Evolutionary conservation across 2,888 invertebrate species (phyloP), one percentile per base, ranked within the genome.

Genomic region (Metallyticus violacea): DNA sequence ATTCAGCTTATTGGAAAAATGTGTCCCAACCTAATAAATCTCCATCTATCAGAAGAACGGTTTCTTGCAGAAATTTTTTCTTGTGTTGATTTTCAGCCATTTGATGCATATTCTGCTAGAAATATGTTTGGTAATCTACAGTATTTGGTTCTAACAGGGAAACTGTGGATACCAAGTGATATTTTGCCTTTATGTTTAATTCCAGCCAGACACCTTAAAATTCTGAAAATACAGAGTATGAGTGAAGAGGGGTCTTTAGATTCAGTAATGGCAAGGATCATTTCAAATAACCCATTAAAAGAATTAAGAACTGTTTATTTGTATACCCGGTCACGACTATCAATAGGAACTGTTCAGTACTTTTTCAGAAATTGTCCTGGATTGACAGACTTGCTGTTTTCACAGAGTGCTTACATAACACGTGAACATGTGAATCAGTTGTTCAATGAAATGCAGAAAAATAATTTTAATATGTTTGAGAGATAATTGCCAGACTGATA

Each of bases 1-100:
- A 78, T 89, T 9, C 85, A 87, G 26, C 62, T 86, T 3, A 89
- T 89, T 85, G 89, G 89, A 79, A 85, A 86, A 22, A 79, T 26
- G 15, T 89, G 89, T 40, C 89, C 89, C 2, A 85, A 84, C 29
- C 81, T 89, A 9, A 88, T 84, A 80, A 85, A 87, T 62, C 82
- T 89, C 7, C 87, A 87, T 62, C 29, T 88, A 2, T 86, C 85
- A 9, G 85, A 87, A 28, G 84, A 87, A 26, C 85, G n/a, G 77
- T 29, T 29, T 4, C 15, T 30, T 26, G 29, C 26, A 26, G 76
- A 85, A 22, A 1, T 2, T 7, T 26, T 26, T 4, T 15, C 40
- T 26, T 77, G 77, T 2, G 15, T 15, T 7, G 30, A 28, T 25
- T 5, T 77, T 6, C 28, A 77, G 28, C 6, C 9, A 9, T 76